Base-by-base conservation (phyloP, 2,888 invertebrate species). In the Pheosia gnoma region DNA sequence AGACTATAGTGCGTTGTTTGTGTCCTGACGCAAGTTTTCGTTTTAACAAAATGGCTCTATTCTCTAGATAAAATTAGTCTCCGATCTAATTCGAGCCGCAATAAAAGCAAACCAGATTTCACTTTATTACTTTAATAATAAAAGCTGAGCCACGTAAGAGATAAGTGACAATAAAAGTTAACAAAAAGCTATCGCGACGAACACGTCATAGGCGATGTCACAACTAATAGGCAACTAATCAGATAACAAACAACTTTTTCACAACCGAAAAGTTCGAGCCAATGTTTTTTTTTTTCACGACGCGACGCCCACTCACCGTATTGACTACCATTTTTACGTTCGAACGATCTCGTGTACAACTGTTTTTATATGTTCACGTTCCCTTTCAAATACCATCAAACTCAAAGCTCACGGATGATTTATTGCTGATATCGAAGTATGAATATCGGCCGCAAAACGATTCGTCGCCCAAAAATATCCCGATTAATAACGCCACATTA, bases 381-480 rank as follows among this genome's bases (percentile, higher is more conserved):
- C 73, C 75, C 78, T 83, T 83, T 77, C 75, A 81, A 82, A 85
- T 73, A 77, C 75, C 79, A 79, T 84, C 69, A 76, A 70, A 75
- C 63, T 73, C 83, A 79, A 82, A 83, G 74, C 75, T 72, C 75
- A 71, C 59, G 60, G 72, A 76, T 86, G 85, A 87, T 87, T 87
- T 86, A 87, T 86, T 76, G 71, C 71, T 71, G 61, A 79, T 79
- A 82, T 83, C 69, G 79, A 73, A 70, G 65, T 64, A 71, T 60
- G 68, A 62, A 62, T 63, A 69, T 67, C 68, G 63, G 55, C 68
- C 68, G 63, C 70, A 68, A 73, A 73, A 74, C 70, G 77, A 77
- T 75, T 71, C 65, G 69, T 75, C 61, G 65, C 71, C 65, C 68
- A 75, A 81, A 82, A 80, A 70, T 72, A 70, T 67, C 62, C 65